Base-by-base conservation (phyloP, 2,113 vertebrate species). In the Tinamus guttatus region DNA sequence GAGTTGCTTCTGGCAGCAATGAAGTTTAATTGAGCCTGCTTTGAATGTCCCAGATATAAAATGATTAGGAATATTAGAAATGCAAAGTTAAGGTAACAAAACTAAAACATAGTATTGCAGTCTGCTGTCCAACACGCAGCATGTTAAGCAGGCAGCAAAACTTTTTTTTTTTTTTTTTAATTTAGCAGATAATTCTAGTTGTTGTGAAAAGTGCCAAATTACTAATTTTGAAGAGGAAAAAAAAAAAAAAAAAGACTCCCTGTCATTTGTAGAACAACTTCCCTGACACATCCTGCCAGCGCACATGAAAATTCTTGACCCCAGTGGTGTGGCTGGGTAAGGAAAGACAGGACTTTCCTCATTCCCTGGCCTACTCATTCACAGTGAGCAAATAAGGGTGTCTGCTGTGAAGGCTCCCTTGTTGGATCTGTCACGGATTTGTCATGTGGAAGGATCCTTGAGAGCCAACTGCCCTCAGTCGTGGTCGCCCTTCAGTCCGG, bases 131-230 rank as follows among this genome's bases (percentile, higher is more conserved):
- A 36, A 32, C 25, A 27, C 15, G 86, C 11, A 3, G 28, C 34
- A 54, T 1, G 0, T 76, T 94, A 73, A 81, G 70, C 78, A 82
- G 74, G 69, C 40, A 78, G 34, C 77, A 58, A 85, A 76, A 45
- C 11, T n/a, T n/a, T n/a, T n/a, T n/a, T n/a, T n/a, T n/a, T n/a
- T n/a, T n/a, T n/a, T n/a, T n/a, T n/a, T n/a, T n/a, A n/a, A n/a
- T n/a, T n/a, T 69, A 38, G 52, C 60, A 82, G 94, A 75, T 91
- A 64, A 54, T 71, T 82, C 81, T 76, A 95, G 56, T 34, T 64
- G 34, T 84, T 69, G 77, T 83, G 58, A 84, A 52, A 69, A 81
- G 77, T 93, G 94, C 94, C 95, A 97, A 96, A 81, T 56, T 81
- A 69, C 38, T 94, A 89, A 78, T n/a, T 25, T 81, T 56, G 58